Conservation (phyloP, 2,113 vertebrate genomes). For the Siphamia tubifer region DNA sequence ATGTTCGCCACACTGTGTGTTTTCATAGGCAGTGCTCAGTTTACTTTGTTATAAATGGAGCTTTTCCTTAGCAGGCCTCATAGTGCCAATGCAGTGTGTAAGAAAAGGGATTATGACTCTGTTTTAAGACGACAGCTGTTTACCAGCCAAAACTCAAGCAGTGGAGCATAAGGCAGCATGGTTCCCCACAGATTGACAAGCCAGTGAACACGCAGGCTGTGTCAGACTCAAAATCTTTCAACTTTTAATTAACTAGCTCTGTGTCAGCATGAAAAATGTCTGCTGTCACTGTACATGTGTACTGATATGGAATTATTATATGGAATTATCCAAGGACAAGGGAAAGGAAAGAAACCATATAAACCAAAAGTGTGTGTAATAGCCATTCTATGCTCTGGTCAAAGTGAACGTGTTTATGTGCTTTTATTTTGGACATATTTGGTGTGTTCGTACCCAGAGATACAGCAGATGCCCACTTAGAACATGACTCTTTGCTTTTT, state of each 20-base stretch:
- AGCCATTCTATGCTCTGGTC: background rate
- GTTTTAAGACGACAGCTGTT: constrained; percentile 19
- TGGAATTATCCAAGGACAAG: constrained; percentile 23
- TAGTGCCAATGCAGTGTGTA: constrained; percentile 2
- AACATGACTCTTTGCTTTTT: constrained; percentile 46
- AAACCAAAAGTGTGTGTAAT: background rate
- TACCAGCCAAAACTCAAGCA: background rate
- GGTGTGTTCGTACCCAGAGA: background rate
- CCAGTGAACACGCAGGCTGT: background rate
- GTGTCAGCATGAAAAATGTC: constrained; percentile 6
- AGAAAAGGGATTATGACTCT: constrained; percentile 5
- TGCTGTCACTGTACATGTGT: constrained; percentile 1
- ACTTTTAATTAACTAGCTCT: constrained; percentile 42
- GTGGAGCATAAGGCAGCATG: background rate
- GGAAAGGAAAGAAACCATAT: background rate
- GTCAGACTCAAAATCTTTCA: constrained; percentile 6
- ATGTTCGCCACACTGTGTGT: constrained; percentile 20
- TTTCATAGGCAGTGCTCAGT: constrained; percentile 36
- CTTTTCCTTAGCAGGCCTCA: constrained; percentile 36
- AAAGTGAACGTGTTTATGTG: background rate
- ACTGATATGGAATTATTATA: constrained; percentile 21
- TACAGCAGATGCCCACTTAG: constrained; percentile 14
- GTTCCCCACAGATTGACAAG: constrained; percentile 5
- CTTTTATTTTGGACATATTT: constrained; percentile 19
- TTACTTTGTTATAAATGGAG: constrained; percentile 46